phyloP scores from a whole-genome alignment of 2,113 vertebrate genomes.

The Neoarius graeffei region DNA sequence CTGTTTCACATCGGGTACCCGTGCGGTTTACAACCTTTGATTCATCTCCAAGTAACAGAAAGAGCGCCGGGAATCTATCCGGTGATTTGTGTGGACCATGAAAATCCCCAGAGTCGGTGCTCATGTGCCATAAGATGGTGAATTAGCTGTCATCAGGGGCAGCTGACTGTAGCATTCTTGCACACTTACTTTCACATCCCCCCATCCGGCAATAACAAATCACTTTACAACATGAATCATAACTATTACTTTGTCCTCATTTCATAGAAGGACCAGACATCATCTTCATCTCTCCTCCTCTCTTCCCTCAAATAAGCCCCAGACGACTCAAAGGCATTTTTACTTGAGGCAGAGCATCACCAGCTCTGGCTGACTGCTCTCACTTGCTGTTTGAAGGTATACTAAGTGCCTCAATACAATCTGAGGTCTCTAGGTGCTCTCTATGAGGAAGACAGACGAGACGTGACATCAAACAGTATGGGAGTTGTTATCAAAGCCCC shows the following conservation, averaged over 20 bases:
- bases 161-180: conserved; percentile 39
- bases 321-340: conserved; percentile 30
- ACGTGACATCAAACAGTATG: conserved; percentile 8
- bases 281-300: not conserved
- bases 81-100: conserved; percentile 43
- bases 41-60: conserved; percentile 34
- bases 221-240: conserved; percentile 44
- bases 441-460: conserved; percentile 35
- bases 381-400: conserved; percentile 33
- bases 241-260: conserved; percentile 42
- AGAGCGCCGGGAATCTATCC: conserved; percentile 8
- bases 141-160: conserved; percentile 53
- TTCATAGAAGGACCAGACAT: conserved; percentile 10
- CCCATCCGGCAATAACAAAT: conserved; percentile 42
- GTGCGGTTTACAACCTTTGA: conserved; percentile 14
- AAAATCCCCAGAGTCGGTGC: conserved; percentile 27
- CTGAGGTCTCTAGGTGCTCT: conserved; percentile 23
- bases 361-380: conserved; percentile 46
- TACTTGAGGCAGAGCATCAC: conserved; percentile 20
- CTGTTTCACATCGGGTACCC: conserved; percentile 2
- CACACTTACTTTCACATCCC: not conserved
- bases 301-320: conserved; percentile 15
- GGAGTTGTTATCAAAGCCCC: conserved; percentile 39
- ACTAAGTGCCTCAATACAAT: conserved; percentile 36
- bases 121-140: conserved; percentile 27